Evolutionary conservation across 1,140 invertebrate genomes (phyloP).

Genomic region (Musca vetustissima): DNA sequence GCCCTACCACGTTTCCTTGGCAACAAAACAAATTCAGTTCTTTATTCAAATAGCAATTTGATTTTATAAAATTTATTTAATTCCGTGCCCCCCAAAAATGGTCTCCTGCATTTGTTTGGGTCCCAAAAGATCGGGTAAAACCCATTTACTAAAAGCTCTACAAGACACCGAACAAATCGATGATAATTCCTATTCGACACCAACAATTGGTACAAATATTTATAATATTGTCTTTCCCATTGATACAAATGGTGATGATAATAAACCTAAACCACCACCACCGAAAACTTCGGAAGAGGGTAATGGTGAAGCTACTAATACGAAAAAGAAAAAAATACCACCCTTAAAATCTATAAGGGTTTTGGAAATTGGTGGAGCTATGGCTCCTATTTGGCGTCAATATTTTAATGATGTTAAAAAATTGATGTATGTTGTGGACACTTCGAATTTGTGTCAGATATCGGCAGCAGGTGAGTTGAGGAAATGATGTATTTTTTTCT

Average conservation of each 20-base stretch:
- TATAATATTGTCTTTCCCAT: slow-evolving; percentile 63
- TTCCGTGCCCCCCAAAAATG: background rate
- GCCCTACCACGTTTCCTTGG: too few species aligned
- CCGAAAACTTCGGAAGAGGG: background rate
- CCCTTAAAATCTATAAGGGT: slow-evolving; percentile 56
- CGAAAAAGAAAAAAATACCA: slow-evolving; percentile 30
- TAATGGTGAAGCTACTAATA: background rate
- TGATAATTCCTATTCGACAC: slow-evolving; percentile 71
- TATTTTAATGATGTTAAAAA: slow-evolving; percentile 69
- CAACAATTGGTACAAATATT: slow-evolving; percentile 77
- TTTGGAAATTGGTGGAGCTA: slow-evolving; percentile 74
- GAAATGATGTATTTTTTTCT: too few species aligned
- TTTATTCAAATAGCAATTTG: too few species aligned
- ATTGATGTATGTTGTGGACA: slow-evolving; percentile 76
- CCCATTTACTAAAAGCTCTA: slow-evolving; percentile 72
- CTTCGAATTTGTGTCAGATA: slow-evolving; percentile 79
- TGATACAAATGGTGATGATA: slow-evolving; percentile 52
- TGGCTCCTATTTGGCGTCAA: slow-evolving; percentile 76
- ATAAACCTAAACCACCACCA: slow-evolving; percentile 34
- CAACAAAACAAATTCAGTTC: too few species aligned
- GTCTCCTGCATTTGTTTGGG: slow-evolving; percentile 71
- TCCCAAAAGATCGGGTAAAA: slow-evolving; percentile 77
- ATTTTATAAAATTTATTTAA: background rate
- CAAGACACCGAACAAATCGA: slow-evolving; percentile 68
- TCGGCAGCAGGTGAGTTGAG: slow-evolving; percentile 65